Evolutionary conservation across 2,888 invertebrate genomes (phyloP).

Genomic region (Netelia inedita): DNA sequence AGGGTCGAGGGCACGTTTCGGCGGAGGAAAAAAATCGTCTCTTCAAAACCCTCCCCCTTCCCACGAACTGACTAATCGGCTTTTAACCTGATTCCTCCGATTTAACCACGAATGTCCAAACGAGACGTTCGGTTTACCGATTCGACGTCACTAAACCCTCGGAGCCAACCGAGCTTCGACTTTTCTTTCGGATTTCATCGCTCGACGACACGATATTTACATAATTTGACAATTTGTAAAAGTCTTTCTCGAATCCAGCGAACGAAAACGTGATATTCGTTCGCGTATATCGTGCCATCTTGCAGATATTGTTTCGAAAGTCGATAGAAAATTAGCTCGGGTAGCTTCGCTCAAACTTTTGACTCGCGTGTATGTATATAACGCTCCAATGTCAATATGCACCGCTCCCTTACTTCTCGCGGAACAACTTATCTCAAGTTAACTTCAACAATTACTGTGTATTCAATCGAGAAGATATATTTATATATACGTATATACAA

Average conservation of each 20-base stretch:
- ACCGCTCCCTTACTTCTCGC: background rate
- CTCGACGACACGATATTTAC: slow-evolving; percentile 41
- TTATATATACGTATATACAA: background rate
- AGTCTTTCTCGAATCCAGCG: slow-evolving; percentile 45
- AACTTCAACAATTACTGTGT: slow-evolving; percentile 29
- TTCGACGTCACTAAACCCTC: background rate
- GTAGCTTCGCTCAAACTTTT: background rate
- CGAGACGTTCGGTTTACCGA: background rate
- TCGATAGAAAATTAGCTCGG: background rate
- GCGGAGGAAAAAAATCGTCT: background rate
- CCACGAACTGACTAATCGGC: slow-evolving; percentile 10
- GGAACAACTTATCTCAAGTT: slow-evolving; percentile 18
- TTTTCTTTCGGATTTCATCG: slow-evolving; percentile 19
- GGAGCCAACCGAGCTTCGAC: background rate
- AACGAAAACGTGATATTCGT: slow-evolving; percentile 18
- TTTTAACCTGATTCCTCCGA: slow-evolving; percentile 11
- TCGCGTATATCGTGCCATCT: background rate
- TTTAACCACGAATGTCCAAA: slow-evolving; percentile 14
- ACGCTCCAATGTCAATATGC: background rate
- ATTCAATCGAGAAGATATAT: slow-evolving; percentile 8
- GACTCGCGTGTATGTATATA: background rate
- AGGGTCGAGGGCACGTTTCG: slow-evolving; percentile 3
- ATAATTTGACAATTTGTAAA: slow-evolving; percentile 54
- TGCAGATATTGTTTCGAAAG: slow-evolving; percentile 21
- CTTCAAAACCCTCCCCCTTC: background rate